Evolutionary conservation across 37 sponge, comb jelly and placozoan genomes (phyloP), one percentile per base, ranked within the genome.

Genomic region (Halichondria panicea): DNA sequence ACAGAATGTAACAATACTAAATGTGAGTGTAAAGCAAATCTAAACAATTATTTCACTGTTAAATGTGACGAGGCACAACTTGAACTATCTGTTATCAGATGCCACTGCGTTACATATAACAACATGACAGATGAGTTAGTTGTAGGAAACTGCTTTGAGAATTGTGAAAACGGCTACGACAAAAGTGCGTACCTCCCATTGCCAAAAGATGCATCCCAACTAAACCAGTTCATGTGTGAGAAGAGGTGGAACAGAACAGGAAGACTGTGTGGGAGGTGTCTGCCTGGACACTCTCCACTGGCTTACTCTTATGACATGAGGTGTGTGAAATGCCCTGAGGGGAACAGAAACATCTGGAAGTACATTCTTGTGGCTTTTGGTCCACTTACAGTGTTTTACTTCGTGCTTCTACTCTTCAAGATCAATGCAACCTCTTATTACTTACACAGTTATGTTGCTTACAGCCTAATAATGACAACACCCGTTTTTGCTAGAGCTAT

Each of bases 201-300:
- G n/a, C n/a, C n/a, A n/a, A n/a, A n/a, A n/a, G n/a, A n/a, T n/a
- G n/a, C n/a, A n/a, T n/a, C n/a, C n/a, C n/a, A n/a, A n/a, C n/a
- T n/a, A n/a, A n/a, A n/a, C n/a, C n/a, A n/a, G n/a, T n/a, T n/a
- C n/a, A n/a, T n/a, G n/a, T n/a, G n/a, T n/a, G n/a, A n/a, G n/a
- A n/a, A n/a, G n/a, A n/a, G n/a, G n/a, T 43, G 60, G 28, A 82
- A 87, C 34, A 30, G 92, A 30, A 55, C 41, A 34, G 84, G 80
- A 19, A 50, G 25, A 19, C 44, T 91, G 18, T 91, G 92, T 60
- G 87, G 92, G 3, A 48, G 61, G 24, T 91, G 92, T 69, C 3
- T 31, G 41, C 32, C n/a, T 5, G 37, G 36, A 12, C 60, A 79
- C 30, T 55, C 45, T 37, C 70, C 77, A 3, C 45, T 70, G 24